Base-by-base conservation (phyloP, 2,888 invertebrate species). In the Frankliniella intonsa region DNA sequence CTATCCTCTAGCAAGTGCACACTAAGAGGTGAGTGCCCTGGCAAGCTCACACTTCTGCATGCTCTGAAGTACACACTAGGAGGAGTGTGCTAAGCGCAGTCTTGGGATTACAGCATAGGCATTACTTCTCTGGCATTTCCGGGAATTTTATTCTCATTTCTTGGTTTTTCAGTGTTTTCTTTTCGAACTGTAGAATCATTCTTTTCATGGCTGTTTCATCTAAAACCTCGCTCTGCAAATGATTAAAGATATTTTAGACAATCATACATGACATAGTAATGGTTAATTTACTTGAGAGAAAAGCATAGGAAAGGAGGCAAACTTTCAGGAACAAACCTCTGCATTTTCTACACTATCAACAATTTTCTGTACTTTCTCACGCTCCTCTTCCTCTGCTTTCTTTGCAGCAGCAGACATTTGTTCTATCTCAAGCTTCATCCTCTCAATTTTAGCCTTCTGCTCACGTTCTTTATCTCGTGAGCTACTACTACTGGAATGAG, bases 141-240 rank as follows among this genome's bases (percentile, higher is more conserved):
- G 98, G 96, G 88, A 97, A 99, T 88, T 99, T 99, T 19, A 99
- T 98, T 84, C 99, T 91, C 95, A 98, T 96, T 89, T 99, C 99
- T 87, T 98, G 95, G 88, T 99, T 99, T 87, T 93, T 95, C 12
- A 97, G 90, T 81, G 95, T 94, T 86, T 96, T 92, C 87, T 99
- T 99, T 87, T 99, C 99, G 90, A 99, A 97, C 84, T 95, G 92
- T 19, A 98, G 90, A 38, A 98, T 92, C 87, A 98, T 91, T 87
- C 95, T 94, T 86, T 98, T 98, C 12, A 98, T 90, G 17, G 93
- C 92, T 50, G 92, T 91, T 85, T 98, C 98, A 90, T 98, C 97
- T 80, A 98, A 88, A 0, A 93, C 91, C 87, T 97, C 97, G n/a
- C 93, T 93, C 92, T 94, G 85, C 84, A 88, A 89, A 84, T 81